phyloP scores from a whole-genome alignment of 2,888 invertebrate genomes.

The Pegoplata infirma region DNA sequence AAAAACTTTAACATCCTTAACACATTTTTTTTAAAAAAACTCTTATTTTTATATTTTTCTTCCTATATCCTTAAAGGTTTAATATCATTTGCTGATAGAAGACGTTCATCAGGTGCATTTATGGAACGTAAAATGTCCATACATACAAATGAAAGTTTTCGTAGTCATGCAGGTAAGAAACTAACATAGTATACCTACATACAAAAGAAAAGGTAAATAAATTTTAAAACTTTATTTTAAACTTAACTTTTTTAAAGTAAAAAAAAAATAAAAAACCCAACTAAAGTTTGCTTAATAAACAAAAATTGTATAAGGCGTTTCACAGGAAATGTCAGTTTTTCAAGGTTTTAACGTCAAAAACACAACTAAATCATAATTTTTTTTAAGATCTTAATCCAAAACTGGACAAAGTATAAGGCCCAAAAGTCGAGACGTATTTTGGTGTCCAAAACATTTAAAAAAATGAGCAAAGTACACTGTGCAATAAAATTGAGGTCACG shows the following conservation, averaged over 20 bases:
- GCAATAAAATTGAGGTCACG: too few relatives aligned
- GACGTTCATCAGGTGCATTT: slow-evolving; percentile 77
- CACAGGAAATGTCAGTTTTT: too few relatives aligned
- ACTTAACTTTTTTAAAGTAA: background rate
- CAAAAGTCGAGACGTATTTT: too few relatives aligned
- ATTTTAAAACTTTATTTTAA: background rate
- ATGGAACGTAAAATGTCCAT: slow-evolving; percentile 77
- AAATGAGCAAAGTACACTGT: too few relatives aligned
- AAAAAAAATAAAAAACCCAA: slow-evolving; percentile 1
- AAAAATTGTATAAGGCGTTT: slow-evolving; percentile 4
- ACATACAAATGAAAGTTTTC: slow-evolving; percentile 77
- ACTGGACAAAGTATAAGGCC: too few relatives aligned
- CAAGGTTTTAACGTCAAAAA: too few relatives aligned
- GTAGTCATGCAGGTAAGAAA: slow-evolving; percentile 75
- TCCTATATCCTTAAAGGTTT: slow-evolving; percentile 71
- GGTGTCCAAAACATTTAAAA: too few relatives aligned
- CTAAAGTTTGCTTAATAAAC: slow-evolving; percentile 22
- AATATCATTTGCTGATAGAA: slow-evolving; percentile 77
- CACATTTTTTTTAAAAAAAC: too few relatives aligned
- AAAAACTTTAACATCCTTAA: too few relatives aligned
- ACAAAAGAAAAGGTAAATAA: background rate
- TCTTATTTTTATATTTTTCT: slow-evolving; percentile 5
- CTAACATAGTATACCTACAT: too few relatives aligned
- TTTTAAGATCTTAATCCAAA: too few relatives aligned
- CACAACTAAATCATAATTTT: too few relatives aligned